These are phyloP conservation scores for Leptobrachium leishanense DNA, from an alignment of 2,113 vertebrate genomes.

Conservation along the genomic window DNA sequence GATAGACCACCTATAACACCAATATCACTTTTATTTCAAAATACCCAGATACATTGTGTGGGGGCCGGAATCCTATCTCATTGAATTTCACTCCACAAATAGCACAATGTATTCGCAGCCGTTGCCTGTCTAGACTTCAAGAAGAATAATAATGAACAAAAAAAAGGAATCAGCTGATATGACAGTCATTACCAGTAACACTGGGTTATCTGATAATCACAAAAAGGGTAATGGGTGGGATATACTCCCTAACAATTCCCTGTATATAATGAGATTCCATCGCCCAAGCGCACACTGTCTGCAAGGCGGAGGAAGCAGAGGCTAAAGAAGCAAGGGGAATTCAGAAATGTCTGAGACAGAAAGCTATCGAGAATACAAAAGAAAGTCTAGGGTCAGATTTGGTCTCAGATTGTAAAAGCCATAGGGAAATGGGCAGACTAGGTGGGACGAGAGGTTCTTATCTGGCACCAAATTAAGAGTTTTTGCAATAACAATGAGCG, in stretches of 20 bases:
- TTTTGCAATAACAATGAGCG: background rate
- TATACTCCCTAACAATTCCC: background rate
- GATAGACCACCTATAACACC: too few relatives aligned
- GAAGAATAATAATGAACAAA: background rate
- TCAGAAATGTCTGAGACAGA: background rate
- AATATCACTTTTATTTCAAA: too few relatives aligned
- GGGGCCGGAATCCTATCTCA: too few relatives aligned
- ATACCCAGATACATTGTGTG: too few relatives aligned
- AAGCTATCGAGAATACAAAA: conserved; percentile 18
- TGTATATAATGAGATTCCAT: background rate
- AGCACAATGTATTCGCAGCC: background rate
- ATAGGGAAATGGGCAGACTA: conserved; percentile 15
- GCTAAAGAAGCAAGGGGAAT: background rate
- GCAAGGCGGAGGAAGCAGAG: background rate
- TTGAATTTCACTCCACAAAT: background rate
- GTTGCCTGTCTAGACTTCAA: background rate
- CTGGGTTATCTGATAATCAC: background rate
- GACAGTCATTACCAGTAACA: background rate
- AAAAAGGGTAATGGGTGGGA: background rate
- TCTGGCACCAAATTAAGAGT: background rate
- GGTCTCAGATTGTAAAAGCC: background rate
- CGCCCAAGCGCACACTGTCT: background rate
- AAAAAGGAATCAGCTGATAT: background rate
- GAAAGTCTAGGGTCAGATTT: background rate
- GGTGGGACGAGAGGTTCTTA: background rate